Conservation (phyloP, 1,140 invertebrate species). For the Saccostrea glomerata region DNA sequence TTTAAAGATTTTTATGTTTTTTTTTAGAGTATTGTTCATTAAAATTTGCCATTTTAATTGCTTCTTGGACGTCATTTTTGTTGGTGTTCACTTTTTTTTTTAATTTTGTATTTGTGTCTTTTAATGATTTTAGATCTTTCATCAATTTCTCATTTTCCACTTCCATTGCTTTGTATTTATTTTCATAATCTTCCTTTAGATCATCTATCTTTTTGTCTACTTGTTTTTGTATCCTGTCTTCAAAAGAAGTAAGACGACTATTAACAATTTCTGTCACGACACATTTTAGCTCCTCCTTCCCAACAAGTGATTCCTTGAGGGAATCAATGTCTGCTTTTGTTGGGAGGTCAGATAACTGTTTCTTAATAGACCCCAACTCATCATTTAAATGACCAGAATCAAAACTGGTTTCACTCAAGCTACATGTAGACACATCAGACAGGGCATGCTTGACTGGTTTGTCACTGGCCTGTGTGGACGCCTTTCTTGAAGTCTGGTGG, state of each 20-base stretch:
- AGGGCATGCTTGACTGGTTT: too few relatives aligned
- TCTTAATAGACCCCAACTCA: neutral
- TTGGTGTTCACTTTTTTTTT: neutral
- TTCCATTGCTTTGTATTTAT: neutral
- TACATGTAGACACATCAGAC: neutral
- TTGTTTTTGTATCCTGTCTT: too few relatives aligned
- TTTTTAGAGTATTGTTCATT: slow-evolving; percentile 42
- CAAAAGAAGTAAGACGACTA: neutral
- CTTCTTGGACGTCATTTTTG: neutral
- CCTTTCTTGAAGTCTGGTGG: too few relatives aligned
- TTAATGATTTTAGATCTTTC: neutral
- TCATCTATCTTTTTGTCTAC: neutral
- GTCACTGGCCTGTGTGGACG: too few relatives aligned
- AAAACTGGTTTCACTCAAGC: neutral
- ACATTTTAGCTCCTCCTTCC: slow-evolving; percentile 21
- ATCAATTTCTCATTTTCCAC: slow-evolving; percentile 31
- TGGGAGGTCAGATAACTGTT: neutral
- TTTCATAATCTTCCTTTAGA: slow-evolving; percentile 15
- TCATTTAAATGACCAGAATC: neutral
- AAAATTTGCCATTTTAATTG: slow-evolving; percentile 17
- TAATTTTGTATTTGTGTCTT: neutral
- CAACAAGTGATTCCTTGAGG: neutral
- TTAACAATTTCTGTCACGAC: slow-evolving; percentile 23
- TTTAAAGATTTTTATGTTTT: slow-evolving; percentile 41
- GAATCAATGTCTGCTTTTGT: neutral